Evolutionary conservation across 2,797 vertebrate species (phyloP), one percentile per base, ranked within the genome.

Genomic region (Cryptoprocta ferox): DNA sequence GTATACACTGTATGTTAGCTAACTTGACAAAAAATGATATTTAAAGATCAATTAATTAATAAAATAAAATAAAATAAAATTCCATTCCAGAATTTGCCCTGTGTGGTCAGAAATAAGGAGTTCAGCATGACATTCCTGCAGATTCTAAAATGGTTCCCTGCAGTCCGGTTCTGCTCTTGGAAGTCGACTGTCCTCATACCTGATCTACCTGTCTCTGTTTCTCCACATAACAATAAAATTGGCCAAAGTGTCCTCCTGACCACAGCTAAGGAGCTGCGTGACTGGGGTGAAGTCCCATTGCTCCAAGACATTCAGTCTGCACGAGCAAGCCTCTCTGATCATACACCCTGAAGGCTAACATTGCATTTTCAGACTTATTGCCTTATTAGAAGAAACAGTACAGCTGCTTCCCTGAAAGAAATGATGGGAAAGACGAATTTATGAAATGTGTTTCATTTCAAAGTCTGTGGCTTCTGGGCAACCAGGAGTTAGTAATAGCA

Each of bases 371-470:
- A 90, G 84, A 89, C 13, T 92, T 88, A 82, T 85, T 95, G 59
- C 66, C 89, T 96, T 88, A 79, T 97, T 96, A 96, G 76, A 95
- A 81, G 91, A 96, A 97, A 94, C 42, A 89, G 66, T 76, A 87
- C 86, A 94, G 91, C 86, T 97, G 95, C 73, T 96, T 96, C 56
- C 76, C 93, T 79, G 91, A 84, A 94, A 94, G 89, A 91, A 95
- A 81, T 35, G 59, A 68, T 71, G 24, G 95, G 66, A 94, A 91
- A 95, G 76, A 42, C 94, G 89, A 87, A 80, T 80, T 85, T 93
- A 87, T 66, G 48, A 97, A 93, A 96, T 71, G 94, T 91, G 89
- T 93, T 97, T 85, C 97, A 89, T 97, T 94, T 95, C 95, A 85
- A 97, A 97, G 80, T 70, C 86, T 90, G 35, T 32, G 50, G 76